Evolutionary conservation across 2,797 vertebrate genomes (phyloP), one percentile per base, ranked within the genome.

Genomic region (Sarcoramphus papa): DNA sequence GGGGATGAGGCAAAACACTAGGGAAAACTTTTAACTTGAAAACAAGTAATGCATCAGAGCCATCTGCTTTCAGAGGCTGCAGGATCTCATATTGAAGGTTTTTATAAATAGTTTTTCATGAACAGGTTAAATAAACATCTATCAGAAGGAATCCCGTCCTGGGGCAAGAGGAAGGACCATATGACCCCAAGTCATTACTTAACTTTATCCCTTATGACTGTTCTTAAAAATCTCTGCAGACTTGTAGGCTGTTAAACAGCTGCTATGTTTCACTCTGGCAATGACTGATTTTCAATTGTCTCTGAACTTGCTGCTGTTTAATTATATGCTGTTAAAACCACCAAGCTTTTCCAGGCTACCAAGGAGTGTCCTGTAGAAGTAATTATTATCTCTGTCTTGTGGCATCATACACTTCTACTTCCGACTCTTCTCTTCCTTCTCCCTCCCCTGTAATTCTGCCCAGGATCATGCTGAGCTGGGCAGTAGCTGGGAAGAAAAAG

Each of bases 91-190:
- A 59, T 1, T 31, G 22, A 81, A 90, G 5, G 5, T 7, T 89
- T 92, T 85, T 63, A 57, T 45, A 62, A 69, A 48, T 2, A 60
- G 35, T 5, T 88, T 77, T 88, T 50, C n/a, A 62, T 43, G 1
- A 90, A 83, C 21, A 86, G 45, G 28, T 72, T 94, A 90, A 93
- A 83, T 85, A 88, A 88, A 50, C 33, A 57, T 19, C 23, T 21
- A 25, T 45, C 33, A 74, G n/a, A 93, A 88, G 22, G 28, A 92
- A 87, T 79, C 17, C 13, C 9, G 7, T 65, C 47, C 57, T 63
- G 10, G 18, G 10, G 7, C 31, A 93, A 89, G 43, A 88, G 41
- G 9, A 64, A 15, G 33, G 19, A 45, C 40, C 7, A 18, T 43
- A 63, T 22, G n/a, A 91, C 30, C 31, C 21, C 23, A 89, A 59